Evolutionary conservation across 2,113 vertebrate genomes (phyloP).

Genomic region (Myotis brandtii): DNA sequence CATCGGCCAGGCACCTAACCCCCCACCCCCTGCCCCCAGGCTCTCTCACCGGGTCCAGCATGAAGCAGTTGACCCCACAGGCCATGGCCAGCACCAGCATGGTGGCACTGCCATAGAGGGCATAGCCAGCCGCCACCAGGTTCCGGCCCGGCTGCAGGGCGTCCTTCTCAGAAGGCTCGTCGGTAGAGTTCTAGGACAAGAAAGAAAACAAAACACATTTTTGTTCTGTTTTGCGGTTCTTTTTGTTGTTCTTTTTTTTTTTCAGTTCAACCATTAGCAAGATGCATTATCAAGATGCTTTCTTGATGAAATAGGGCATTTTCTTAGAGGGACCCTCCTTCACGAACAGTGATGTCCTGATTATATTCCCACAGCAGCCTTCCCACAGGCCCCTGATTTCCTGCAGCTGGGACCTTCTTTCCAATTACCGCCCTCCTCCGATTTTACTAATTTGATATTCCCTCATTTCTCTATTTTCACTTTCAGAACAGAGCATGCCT

Average conservation of each 20-base stretch:
- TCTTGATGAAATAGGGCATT: not conserved
- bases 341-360: not conserved
- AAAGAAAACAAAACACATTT: not conserved
- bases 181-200: constrained; percentile 85
- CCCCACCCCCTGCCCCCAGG: accelerated
- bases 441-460: constrained; percentile 69
- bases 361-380: not conserved
- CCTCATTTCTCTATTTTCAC: constrained; percentile 51
- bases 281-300: not conserved
- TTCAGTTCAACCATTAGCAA: not conserved
- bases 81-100: constrained; percentile 96
- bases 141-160: constrained; percentile 94
- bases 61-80: constrained; percentile 95
- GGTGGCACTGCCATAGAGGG: constrained; percentile 97
- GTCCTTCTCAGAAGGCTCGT: constrained; percentile 91
- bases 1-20: not conserved
- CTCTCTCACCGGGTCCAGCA: constrained; percentile 95
- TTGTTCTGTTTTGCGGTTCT: not conserved
- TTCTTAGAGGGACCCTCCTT: not conserved
- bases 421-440: constrained; percentile 34
- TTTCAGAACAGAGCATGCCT: constrained; percentile 40
- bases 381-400: constrained; percentile 48
- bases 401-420: constrained; percentile 53
- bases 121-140: constrained; percentile 96
- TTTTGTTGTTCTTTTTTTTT: not conserved